These are phyloP conservation scores for Chymomyza costata DNA, from an alignment of 1,140 invertebrate species.

Conservation along the genomic window DNA sequence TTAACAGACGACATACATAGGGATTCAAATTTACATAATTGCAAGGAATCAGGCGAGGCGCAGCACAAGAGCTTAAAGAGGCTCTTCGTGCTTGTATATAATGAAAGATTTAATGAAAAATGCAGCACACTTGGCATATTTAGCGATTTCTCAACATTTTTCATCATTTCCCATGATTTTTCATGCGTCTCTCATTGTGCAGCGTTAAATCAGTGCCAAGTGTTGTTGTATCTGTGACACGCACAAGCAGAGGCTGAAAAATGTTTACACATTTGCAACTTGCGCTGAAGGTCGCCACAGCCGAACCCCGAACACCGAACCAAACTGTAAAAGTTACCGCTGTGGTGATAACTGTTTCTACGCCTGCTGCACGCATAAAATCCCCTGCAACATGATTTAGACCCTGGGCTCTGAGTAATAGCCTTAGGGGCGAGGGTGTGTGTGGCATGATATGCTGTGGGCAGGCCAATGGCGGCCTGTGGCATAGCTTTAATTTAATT, in stretches of 20 bases:
- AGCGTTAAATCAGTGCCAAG: slow-evolving; percentile 71
- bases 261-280: slow-evolving; percentile 72
- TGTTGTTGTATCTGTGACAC: slow-evolving; percentile 70
- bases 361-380: too few species aligned
- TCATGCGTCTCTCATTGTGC: slow-evolving; percentile 57
- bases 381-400: slow-evolving; percentile 59
- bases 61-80: not conserved
- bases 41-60: slow-evolving; percentile 40
- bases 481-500: slow-evolving; percentile 65
- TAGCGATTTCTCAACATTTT: slow-evolving; percentile 70
- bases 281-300: slow-evolving; percentile 61
- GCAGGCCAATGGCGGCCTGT: slow-evolving; percentile 39
- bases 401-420: slow-evolving; percentile 61
- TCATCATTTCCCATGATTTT: slow-evolving; percentile 24
- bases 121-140: slow-evolving; percentile 61
- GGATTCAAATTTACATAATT: slow-evolving; percentile 64
- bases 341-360: too few species aligned
- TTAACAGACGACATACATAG: too few species aligned
- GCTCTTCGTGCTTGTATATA: slow-evolving; percentile 2
- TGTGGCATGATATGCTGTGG: slow-evolving; percentile 1
- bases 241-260: slow-evolving; percentile 39
- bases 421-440: slow-evolving; percentile 32
- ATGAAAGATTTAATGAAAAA: slow-evolving; percentile 47
- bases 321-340: too few species aligned
- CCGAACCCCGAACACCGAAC: not conserved